A percentile compares a stretch with the other conserved stretches of the same genome.
These are phyloP conservation scores for Aphodius sticticus DNA, from an alignment of 2,888 invertebrate species.

Conservation along the genomic window DNA sequence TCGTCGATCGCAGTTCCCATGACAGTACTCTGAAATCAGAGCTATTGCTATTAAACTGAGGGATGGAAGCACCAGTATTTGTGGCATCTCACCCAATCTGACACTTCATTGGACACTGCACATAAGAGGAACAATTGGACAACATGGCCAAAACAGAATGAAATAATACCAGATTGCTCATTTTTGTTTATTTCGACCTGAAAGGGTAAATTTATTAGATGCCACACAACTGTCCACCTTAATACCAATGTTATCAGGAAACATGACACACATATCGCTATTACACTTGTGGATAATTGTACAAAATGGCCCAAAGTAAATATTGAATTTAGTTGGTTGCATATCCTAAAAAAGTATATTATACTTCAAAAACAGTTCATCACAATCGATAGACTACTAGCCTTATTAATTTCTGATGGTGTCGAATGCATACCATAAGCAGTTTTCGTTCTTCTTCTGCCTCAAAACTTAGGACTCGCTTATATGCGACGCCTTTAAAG, in stretches of 20 bases:
- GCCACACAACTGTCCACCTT: not conserved
- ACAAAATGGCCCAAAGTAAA: constrained; percentile 39
- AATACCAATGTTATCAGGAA: constrained; percentile 38
- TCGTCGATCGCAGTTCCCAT: constrained; percentile 31
- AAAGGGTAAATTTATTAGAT: not conserved
- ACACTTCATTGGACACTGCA: constrained; percentile 41
- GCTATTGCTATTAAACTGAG: not conserved
- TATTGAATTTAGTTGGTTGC: constrained; percentile 37
- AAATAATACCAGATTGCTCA: constrained; percentile 31
- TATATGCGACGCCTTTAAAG: constrained; percentile 7
- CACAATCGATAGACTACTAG: constrained; percentile 16
- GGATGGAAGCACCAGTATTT: too few relatives aligned
- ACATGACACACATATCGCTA: constrained; percentile 42
- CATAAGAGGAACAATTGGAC: constrained; percentile 41
- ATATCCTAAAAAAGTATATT: constrained; percentile 33
- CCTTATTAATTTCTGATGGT: constrained; percentile 41
- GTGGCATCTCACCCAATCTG: constrained; percentile 35
- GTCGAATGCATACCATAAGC: constrained; percentile 38
- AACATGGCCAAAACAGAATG: constrained; percentile 42
- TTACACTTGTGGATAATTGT: constrained; percentile 41
- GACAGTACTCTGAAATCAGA: constrained; percentile 33
- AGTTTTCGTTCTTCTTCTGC: constrained; percentile 30
- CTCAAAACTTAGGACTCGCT: not conserved
- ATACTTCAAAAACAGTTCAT: not conserved
- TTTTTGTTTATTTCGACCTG: constrained; percentile 11